Percentiles rank a stretch among this genome's conserved stretches.
These are phyloP conservation scores for Epistrophe eligans DNA, from an alignment of 2,888 invertebrate genomes.

Conservation along the genomic window DNA sequence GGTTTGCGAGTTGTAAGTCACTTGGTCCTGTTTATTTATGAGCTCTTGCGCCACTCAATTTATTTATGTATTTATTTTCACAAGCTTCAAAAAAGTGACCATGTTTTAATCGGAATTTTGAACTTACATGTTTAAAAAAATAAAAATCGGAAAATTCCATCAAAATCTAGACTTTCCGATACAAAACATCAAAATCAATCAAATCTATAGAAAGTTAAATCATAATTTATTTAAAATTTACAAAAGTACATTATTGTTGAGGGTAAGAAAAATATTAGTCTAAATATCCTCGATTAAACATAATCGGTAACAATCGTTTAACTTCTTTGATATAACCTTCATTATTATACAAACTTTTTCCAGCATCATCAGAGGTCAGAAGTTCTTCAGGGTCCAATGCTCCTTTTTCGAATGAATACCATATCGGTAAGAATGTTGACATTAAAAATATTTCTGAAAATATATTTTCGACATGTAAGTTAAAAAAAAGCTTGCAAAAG, in stretches of 20 bases:
- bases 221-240: not conserved
- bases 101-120: no score
- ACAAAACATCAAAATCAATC: not conserved
- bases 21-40: no score
- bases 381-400: not conserved
- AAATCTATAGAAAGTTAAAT: not conserved
- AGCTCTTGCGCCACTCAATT: no score
- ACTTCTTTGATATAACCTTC: not conserved
- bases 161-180: not conserved
- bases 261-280: not conserved
- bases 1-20: no score
- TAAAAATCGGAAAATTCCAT: no score
- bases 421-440: slow-evolving; percentile 76
- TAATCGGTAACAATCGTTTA: not conserved
- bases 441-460: slow-evolving; percentile 77
- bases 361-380: not conserved
- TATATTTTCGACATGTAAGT: not conserved
- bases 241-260: not conserved
- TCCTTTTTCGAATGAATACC: slow-evolving; percentile 51
- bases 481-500: not conserved
- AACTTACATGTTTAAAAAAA: no score
- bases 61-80: no score
- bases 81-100: no score
- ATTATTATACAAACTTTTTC: not conserved
- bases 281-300: not conserved